Conservation (phyloP, 2,888 invertebrate genomes). For the Aporophyla lueneburgensis region DNA sequence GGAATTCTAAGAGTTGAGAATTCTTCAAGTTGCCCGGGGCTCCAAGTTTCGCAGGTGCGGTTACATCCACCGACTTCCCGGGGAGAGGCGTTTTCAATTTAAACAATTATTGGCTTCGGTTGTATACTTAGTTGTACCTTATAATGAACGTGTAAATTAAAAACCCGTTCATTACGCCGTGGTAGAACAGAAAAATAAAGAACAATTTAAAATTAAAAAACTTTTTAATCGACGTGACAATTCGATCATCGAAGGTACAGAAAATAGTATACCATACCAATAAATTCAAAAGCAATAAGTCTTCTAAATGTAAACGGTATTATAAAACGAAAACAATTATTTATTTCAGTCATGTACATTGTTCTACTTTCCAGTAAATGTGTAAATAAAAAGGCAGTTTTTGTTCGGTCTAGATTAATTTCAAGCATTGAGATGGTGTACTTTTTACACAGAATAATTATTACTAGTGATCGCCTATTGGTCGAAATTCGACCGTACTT, state of each 20-base stretch:
- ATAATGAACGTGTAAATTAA: constrained; percentile 58
- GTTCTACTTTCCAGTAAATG: constrained; percentile 41
- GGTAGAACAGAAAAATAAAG: constrained; percentile 4
- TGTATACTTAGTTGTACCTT: constrained; percentile 50
- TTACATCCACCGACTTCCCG: constrained; percentile 72
- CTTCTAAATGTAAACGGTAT: constrained; percentile 33
- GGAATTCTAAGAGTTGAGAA: constrained; percentile 83
- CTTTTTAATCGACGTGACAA: constrained; percentile 9
- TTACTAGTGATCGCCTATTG: no score
- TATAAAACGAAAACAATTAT: constrained; percentile 30
- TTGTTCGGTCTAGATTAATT: constrained; percentile 28
- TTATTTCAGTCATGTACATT: constrained; percentile 40
- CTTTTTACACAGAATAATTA: background rate
- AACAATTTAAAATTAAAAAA: background rate
- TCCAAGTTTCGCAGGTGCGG: constrained; percentile 82
- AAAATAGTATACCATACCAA: constrained; percentile 23
- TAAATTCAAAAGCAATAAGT: constrained; percentile 40
- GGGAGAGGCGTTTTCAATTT: constrained; percentile 77
- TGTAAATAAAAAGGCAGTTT: constrained; percentile 51
- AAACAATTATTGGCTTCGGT: constrained; percentile 75
- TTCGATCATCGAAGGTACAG: constrained; percentile 1
- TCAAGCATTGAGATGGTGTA: constrained; percentile 5
- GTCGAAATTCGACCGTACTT: no score
- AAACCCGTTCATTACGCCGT: constrained; percentile 21
- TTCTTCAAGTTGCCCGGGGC: constrained; percentile 74